Evolutionary conservation across 2,888 invertebrate species (phyloP).

Genomic region (Cordilura impudica): DNA sequence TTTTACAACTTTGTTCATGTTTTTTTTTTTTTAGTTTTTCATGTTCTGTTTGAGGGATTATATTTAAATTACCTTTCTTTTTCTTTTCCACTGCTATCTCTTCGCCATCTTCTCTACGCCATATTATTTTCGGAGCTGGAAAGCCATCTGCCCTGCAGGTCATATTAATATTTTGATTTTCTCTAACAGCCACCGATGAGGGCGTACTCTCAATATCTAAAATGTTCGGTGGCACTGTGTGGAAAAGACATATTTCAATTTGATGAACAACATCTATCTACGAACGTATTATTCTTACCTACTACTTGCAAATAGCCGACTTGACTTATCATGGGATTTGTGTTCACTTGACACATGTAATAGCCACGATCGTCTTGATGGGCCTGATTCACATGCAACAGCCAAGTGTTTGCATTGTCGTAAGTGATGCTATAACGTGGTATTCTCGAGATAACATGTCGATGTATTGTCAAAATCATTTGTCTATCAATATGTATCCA

Average conservation of each 20-base stretch:
- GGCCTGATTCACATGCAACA: constrained; percentile 92
- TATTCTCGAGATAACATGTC: constrained; percentile 93
- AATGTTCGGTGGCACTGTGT: constrained; percentile 93
- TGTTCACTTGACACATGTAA: constrained; percentile 83
- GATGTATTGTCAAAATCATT: constrained; percentile 95
- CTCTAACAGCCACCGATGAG: constrained; percentile 93
- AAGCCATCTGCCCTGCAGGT: constrained; percentile 94
- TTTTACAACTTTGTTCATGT: constrained; percentile 18
- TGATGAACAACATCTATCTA: background rate
- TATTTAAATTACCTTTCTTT: constrained; percentile 86
- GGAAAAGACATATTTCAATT: background rate
- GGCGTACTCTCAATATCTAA: constrained; percentile 93
- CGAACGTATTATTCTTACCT: constrained; percentile 81
- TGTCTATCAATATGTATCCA: constrained; percentile 97
- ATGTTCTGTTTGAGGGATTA: constrained; percentile 17
- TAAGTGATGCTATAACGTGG: constrained; percentile 94
- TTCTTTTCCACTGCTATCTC: constrained; percentile 90
- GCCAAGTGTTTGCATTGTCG: constrained; percentile 95
- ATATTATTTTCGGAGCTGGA: constrained; percentile 94
- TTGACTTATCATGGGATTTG: constrained; percentile 96
- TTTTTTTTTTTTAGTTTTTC: background rate
- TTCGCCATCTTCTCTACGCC: constrained; percentile 94
- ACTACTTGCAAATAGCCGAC: constrained; percentile 95
- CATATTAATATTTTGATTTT: constrained; percentile 95
- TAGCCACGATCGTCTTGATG: constrained; percentile 94